Evolutionary conservation across 1,140 invertebrate species (phyloP).

Genomic region (Drosophila leontia): DNA sequence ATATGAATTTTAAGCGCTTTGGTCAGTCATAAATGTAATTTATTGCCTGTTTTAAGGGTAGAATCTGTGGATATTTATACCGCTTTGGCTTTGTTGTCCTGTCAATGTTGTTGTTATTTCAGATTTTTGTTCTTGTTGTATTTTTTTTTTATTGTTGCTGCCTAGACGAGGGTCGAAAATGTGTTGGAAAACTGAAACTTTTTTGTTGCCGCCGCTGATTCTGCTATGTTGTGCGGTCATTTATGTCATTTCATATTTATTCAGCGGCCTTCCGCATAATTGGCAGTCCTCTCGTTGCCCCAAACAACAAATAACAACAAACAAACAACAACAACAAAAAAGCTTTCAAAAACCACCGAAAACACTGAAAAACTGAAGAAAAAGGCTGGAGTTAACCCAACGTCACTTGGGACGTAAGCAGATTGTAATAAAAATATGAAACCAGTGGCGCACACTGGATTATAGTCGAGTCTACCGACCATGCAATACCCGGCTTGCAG

Average conservation of each 20-base stretch:
- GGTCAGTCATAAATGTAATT: slow-evolving; percentile 69
- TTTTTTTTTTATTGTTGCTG: slow-evolving; percentile 42
- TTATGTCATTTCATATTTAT: slow-evolving; percentile 82
- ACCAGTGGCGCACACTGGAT: neutral
- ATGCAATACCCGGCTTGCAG: neutral
- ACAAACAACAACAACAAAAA: slow-evolving; percentile 22
- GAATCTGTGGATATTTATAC: slow-evolving; percentile 56
- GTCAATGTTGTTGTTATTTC: slow-evolving; percentile 55
- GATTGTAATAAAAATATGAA: slow-evolving; percentile 30
- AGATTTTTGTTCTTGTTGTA: slow-evolving; percentile 23
- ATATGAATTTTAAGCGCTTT: slow-evolving; percentile 66
- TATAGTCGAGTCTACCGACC: neutral
- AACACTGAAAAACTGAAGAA: slow-evolving; percentile 29
- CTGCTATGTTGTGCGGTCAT: slow-evolving; percentile 56
- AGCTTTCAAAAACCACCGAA: slow-evolving; percentile 44
- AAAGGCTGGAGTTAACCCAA: slow-evolving; percentile 19
- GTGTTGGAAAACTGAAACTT: slow-evolving; percentile 34
- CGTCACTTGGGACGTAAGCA: slow-evolving; percentile 25
- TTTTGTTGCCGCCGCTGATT: slow-evolving; percentile 25
- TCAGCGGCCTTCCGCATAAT: slow-evolving; percentile 74
- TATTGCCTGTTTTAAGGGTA: slow-evolving; percentile 38
- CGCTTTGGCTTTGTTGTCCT: slow-evolving; percentile 62
- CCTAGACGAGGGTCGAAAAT: slow-evolving; percentile 69
- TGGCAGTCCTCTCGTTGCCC: slow-evolving; percentile 55
- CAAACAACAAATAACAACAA: slow-evolving; percentile 24